Evolutionary conservation across 1,140 invertebrate genomes (phyloP), one percentile per base, ranked within the genome.

Genomic region (Drosophila sulfurigaster): DNA sequence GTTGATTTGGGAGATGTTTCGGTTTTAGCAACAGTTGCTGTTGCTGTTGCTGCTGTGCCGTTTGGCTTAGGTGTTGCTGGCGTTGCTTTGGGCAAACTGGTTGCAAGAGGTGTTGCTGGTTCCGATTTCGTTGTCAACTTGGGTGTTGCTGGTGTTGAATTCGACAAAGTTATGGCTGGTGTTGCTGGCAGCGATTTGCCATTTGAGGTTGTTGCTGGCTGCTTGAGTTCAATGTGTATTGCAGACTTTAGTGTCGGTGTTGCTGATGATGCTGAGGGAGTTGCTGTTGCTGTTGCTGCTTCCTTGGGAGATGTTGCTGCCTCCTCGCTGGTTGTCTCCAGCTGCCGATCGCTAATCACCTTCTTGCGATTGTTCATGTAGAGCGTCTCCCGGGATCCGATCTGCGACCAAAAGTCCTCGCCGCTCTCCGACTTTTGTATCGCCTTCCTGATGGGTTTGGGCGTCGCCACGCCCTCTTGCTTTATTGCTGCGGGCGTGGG

Each of bases 321-420:
- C 15, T 3, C 13, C n/a, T 85, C 81, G 1, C 67, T 68, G 0
- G 74, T 63, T 1, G 64, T 56, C 35, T 68, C 64, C 52, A 79
- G 67, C 46, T 90, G 77, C 1, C 56, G 52, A 43, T 92, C 91
- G 11, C 30, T 52, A 6, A 80, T 16, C 10, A 70, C 67, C 70
- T 92, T 88, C 16, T 92, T 92, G 11, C 92, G 89, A 66, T 92
- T 91, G 35, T 51, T 87, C 89, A 92, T 91, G 64, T 92, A 91
- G n/a, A 92, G 67, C 1, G 92, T 91, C 67, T 93, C 92, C 6
- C 92, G 51, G 1, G 82, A 78, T 1, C 92, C 90, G 7, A 93
- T 86, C 62, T 91, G 81, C 0, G 85, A 79, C 92, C 92, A 93
- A 69, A 93, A 93, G 74, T 93, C 92, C 43, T 92, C 92, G 1